Evolutionary conservation across 1,140 invertebrate genomes (phyloP).

Genomic region (Drosophila ironensis): DNA sequence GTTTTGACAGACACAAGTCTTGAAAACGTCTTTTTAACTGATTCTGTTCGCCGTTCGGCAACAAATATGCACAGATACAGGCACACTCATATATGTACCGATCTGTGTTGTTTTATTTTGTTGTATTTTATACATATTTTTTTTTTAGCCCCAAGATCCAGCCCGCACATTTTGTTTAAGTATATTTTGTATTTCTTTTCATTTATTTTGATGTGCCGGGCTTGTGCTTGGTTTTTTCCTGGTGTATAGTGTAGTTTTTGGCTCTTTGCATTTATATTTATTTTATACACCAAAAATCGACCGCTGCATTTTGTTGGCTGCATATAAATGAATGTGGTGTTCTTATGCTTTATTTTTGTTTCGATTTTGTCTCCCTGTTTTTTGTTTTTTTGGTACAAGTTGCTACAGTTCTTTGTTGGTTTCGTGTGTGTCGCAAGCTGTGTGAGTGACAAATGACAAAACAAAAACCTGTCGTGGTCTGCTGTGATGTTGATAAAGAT

Average conservation of each 20-base stretch:
- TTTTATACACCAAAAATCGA: conserved; percentile 68
- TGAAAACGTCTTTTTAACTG: conserved; percentile 79
- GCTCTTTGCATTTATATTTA: conserved; percentile 59
- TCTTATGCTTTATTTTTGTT: conserved; percentile 24
- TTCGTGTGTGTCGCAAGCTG: conserved; percentile 73
- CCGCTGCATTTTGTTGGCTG: conserved; percentile 77
- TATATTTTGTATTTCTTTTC: conserved; percentile 53
- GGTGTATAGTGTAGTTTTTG: conserved; percentile 8
- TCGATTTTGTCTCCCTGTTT: neutral
- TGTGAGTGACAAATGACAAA: conserved; percentile 82
- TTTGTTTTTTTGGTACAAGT: conserved; percentile 52
- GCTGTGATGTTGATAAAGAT: conserved; percentile 76
- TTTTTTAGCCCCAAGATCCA: conserved; percentile 48
- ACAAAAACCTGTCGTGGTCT: conserved; percentile 81
- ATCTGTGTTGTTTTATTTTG: too few relatives aligned
- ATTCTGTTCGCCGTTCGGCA: conserved; percentile 64
- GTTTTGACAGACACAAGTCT: conserved; percentile 78
- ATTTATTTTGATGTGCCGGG: neutral
- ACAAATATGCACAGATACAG: conserved; percentile 69
- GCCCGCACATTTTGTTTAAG: conserved; percentile 77
- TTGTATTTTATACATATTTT: conserved; percentile 28
- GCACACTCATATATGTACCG: too few relatives aligned
- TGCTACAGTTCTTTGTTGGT: conserved; percentile 75
- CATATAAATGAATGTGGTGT: conserved; percentile 78
- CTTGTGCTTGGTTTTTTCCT: neutral